Evolutionary conservation across 2,888 invertebrate genomes (phyloP).

Genomic region (Cerastis rubricosa): DNA sequence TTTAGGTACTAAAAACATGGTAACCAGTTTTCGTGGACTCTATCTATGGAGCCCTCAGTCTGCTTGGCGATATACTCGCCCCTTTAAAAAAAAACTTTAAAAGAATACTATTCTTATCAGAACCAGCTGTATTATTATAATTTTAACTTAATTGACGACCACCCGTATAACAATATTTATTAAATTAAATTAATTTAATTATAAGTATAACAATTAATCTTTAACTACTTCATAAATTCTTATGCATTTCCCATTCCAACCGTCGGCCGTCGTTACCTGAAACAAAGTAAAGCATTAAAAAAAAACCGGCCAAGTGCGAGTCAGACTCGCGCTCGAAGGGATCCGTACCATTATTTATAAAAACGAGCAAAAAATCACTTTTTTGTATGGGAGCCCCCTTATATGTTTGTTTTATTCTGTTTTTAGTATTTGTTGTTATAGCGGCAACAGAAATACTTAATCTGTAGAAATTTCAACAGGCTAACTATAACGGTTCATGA

Average conservation of each 20-base stretch:
- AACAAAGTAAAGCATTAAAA: conserved; percentile 62
- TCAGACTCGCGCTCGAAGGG: no score
- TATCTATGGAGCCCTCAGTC: not conserved
- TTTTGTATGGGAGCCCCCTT: no score
- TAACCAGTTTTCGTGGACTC: not conserved
- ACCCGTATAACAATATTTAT: conserved; percentile 22
- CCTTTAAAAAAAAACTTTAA: not conserved
- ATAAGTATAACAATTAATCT: conserved; percentile 26
- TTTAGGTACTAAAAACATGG: no score
- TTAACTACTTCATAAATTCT: conserved; percentile 75
- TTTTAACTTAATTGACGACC: conserved; percentile 10
- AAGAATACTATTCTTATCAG: conserved; percentile 18
- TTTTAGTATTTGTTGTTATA: no score
- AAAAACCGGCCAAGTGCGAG: no score
- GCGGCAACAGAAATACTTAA: no score
- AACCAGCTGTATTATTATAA: conserved; percentile 50
- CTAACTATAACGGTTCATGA: no score
- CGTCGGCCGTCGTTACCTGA: conserved; percentile 81
- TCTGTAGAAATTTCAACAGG: no score
- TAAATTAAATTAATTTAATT: conserved; percentile 16
- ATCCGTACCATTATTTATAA: no score
- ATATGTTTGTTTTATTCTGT: no score
- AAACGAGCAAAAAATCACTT: no score
- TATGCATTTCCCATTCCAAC: conserved; percentile 78
- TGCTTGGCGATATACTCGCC: not conserved